A percentile compares a stretch with the other conserved stretches of the same genome.
Evolutionary conservation across 2,888 invertebrate genomes (phyloP).

Genomic region (Parelbella ahira): DNA sequence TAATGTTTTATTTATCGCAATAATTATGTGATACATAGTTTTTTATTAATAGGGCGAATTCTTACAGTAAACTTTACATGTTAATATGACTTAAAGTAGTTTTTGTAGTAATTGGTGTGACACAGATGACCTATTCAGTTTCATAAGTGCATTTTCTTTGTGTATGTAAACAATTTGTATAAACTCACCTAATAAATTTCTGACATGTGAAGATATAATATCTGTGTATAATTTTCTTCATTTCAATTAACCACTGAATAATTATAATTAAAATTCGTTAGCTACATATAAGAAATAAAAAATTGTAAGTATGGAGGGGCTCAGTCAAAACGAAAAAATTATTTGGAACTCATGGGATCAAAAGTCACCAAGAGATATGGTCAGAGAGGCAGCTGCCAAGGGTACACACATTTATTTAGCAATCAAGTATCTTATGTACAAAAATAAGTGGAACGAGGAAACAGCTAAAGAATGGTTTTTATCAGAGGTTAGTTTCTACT

Average conservation of each 20-base stretch:
- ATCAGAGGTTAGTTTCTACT: conserved; percentile 62
- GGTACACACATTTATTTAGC: conserved; percentile 82
- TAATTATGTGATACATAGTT: too few relatives aligned
- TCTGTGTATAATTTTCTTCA: too few relatives aligned
- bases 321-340: conserved; percentile 78
- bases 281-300: not conserved
- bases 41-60: too few relatives aligned
- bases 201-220: too few relatives aligned
- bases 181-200: too few relatives aligned
- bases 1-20: too few relatives aligned
- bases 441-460: conserved; percentile 74
- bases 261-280: too few relatives aligned
- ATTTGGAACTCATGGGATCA: conserved; percentile 85
- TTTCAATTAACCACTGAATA: too few relatives aligned
- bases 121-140: too few relatives aligned
- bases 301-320: conserved; percentile 69
- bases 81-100: too few relatives aligned
- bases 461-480: conserved; percentile 79
- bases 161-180: not conserved
- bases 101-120: too few relatives aligned
- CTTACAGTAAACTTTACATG: too few relatives aligned
- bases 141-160: not conserved
- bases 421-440: conserved; percentile 77
- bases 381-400: conserved; percentile 84
- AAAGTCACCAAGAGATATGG: conserved; percentile 82